A percentile compares a stretch with the other conserved stretches of the same genome.
These are phyloP conservation scores for Pogona vitticeps DNA, from an alignment of 2,113 vertebrate genomes.

Conservation along the genomic window DNA sequence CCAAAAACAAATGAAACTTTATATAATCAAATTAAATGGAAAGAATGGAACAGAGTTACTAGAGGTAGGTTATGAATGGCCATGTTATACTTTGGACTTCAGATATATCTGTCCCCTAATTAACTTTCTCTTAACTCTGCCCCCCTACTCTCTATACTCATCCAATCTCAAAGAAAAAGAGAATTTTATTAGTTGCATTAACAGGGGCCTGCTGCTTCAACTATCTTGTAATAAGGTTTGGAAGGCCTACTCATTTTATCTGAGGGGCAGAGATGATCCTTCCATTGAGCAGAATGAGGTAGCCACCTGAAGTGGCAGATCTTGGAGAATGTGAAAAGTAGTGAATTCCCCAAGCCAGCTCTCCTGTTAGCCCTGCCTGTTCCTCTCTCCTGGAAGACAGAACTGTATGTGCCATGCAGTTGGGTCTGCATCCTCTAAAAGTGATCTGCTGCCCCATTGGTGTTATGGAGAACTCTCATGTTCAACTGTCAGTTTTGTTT, in stretches of 20 bases:
- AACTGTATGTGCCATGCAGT: too few relatives aligned
- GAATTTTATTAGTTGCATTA: background rate
- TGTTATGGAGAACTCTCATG: too few relatives aligned
- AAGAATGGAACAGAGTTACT: background rate
- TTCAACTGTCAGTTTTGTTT: too few relatives aligned
- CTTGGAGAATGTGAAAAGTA: too few relatives aligned
- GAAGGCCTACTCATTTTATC: background rate
- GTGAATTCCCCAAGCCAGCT: too few relatives aligned
- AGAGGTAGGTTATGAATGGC: background rate
- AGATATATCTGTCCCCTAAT: conserved; percentile 8
- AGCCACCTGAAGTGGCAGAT: too few relatives aligned
- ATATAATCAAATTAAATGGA: conserved; percentile 15
- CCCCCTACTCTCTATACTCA: background rate
- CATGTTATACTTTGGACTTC: conserved; percentile 18
- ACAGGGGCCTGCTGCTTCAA: background rate
- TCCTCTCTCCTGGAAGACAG: too few relatives aligned
- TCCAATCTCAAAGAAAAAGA: background rate
- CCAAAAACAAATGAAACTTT: background rate
- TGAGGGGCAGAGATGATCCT: background rate
- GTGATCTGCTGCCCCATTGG: too few relatives aligned
- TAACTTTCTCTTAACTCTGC: background rate
- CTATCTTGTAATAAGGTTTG: background rate
- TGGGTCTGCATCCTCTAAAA: too few relatives aligned
- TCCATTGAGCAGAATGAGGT: too few relatives aligned
- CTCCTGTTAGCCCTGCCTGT: too few relatives aligned